Base-by-base conservation (phyloP, 2,888 invertebrate species). In the Pterostichus madidus region DNA sequence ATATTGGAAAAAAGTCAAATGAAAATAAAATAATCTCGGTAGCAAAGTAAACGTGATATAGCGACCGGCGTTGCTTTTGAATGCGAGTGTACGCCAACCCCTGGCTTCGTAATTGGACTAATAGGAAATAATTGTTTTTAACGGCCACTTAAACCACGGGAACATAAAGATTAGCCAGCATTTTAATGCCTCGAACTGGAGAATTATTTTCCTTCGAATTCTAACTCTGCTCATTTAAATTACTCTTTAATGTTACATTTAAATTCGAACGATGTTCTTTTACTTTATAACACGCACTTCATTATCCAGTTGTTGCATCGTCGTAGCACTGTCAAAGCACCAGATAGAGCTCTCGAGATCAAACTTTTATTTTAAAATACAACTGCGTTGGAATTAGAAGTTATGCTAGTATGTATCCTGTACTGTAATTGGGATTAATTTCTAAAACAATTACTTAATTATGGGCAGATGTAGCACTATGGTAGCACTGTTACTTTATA, bases 81-180 rank as follows among this genome's bases (percentile, higher is more conserved):
- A 11, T 13, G 31, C 6, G 76, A 76, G 6, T 76, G 76, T 76
- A 76, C 76, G 24, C 44, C 56, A 78, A 78, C 78, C 78, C 78
- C 44, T 61, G 59, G 73, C 59, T 39, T 46, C 44, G 44, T 59
- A 80, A 80, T 80, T 80, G 80, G 68, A 46, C 80, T 80, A 80
- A 80, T 80, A 68, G 68, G 80, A 71, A 80, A 68, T 80, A 80
- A 80, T 80, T 80, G 64, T 80, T 80, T 80, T 80, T 64, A 53
- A 80, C 49, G 68, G 64, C 15, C 80, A 68, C 80, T 68, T 80
- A 80, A 52, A 80, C 80, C 53, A 53, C 80, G 59, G 39, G 59
- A 59, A 59, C 59, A 59, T 59, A 59, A 59, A 59, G 59, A 59
- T 59, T 59, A 59, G 24, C 59, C 59, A 24, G 59, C 44, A 17